Conservation (phyloP, 2,113 vertebrate genomes). For the Narcine bancroftii region DNA sequence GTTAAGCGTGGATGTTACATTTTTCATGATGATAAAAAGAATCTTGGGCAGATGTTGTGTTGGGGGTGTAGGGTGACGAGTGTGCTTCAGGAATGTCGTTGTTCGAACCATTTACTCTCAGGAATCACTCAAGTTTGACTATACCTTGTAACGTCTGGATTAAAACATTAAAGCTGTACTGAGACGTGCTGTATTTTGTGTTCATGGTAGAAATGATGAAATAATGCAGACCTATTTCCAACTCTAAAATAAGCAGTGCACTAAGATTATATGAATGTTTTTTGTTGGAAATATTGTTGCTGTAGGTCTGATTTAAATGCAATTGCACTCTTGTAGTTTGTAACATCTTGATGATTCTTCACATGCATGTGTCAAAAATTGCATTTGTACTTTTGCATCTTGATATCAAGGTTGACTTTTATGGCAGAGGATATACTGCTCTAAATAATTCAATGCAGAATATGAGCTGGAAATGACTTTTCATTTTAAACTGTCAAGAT, state of each 20-base stretch:
- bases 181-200: neutral
- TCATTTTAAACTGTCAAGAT: no score
- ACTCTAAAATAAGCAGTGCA: no score
- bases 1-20: no score
- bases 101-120: neutral
- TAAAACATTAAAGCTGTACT: neutral
- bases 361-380: no score
- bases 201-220: neutral
- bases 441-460: no score
- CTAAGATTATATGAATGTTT: no score
- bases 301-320: neutral
- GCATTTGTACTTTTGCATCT: neutral
- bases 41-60: neutral
- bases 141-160: neutral
- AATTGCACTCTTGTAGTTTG: neutral
- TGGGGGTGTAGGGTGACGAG: neutral
- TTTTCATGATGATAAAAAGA: no score
- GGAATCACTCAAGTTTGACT: neutral
- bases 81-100: neutral
- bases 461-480: no score
- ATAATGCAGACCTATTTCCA: neutral
- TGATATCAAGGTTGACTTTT: neutral
- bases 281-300: no score
- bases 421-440: neutral
- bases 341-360: neutral